Evolutionary conservation across 2,888 invertebrate species (phyloP).

Genomic region (Lymantria dispar): DNA sequence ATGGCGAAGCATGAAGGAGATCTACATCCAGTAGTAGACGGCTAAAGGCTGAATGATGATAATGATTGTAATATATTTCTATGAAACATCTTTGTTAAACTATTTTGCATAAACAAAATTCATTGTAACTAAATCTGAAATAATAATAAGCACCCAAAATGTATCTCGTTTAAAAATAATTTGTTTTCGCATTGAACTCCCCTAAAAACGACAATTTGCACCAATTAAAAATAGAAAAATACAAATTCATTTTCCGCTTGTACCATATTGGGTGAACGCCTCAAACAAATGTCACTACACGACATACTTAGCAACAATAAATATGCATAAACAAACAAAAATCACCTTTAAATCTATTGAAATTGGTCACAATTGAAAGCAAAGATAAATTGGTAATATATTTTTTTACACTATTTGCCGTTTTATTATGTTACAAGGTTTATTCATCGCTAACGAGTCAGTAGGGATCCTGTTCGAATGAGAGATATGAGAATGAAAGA

Average conservation of each 20-base stretch:
- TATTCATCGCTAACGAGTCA: conserved; percentile 74
- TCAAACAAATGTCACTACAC: conserved; percentile 72
- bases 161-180: conserved; percentile 44
- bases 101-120: not conserved
- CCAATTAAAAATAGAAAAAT: conserved; percentile 77
- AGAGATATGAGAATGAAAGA: conserved; percentile 37
- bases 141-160: conserved; percentile 24
- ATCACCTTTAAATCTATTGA: conserved; percentile 16
- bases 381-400: conserved; percentile 35
- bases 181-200: conserved; percentile 37
- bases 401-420: conserved; percentile 71
- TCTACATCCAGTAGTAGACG: too few relatives aligned
- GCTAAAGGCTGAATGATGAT: too few relatives aligned
- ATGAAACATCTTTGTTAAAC: too few relatives aligned
- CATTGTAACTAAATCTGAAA: conserved; percentile 8
- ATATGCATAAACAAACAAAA: conserved; percentile 12
- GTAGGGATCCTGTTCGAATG: conserved; percentile 57
- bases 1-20: too few relatives aligned
- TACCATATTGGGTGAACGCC: conserved; percentile 77
- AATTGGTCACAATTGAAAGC: conserved; percentile 15
- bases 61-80: too few relatives aligned
- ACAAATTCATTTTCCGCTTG: conserved; percentile 61
- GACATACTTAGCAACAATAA: conserved; percentile 27
- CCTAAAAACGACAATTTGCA: conserved; percentile 51
- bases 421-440: conserved; percentile 74